Evolutionary conservation across 2,888 invertebrate species (phyloP).

Genomic region (Coecobrya sp.): DNA sequence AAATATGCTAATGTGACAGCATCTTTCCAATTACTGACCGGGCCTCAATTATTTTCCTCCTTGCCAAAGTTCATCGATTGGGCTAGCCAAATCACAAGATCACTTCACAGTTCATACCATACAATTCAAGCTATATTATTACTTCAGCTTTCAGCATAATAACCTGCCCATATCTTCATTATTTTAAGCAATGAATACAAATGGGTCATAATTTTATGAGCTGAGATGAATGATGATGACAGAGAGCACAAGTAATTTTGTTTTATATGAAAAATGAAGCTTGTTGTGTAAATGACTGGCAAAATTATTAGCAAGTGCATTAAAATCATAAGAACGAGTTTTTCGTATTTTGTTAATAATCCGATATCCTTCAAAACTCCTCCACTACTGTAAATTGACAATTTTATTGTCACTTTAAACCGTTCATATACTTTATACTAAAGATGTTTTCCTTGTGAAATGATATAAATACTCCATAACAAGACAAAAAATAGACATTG

Average conservation of each 20-base stretch:
- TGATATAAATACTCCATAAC: too few species aligned
- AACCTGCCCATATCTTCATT: neutral
- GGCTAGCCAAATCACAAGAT: conserved; percentile 10
- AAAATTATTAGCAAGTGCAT: neutral
- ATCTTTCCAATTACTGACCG: conserved; percentile 15
- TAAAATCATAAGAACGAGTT: too few species aligned
- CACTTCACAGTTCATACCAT: neutral
- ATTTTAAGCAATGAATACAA: conserved; percentile 67
- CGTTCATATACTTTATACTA: too few species aligned
- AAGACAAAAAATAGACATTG: too few species aligned
- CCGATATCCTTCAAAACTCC: too few species aligned
- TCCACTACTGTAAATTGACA: too few species aligned
- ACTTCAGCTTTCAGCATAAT: conserved; percentile 12
- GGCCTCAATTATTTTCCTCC: conserved; percentile 4
- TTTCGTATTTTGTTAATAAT: too few species aligned
- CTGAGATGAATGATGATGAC: conserved; percentile 29
- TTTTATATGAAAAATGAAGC: neutral
- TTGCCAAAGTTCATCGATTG: neutral
- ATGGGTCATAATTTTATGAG: conserved; percentile 59
- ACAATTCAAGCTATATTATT: neutral
- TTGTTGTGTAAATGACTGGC: neutral
- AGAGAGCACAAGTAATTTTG: neutral
- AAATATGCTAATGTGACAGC: conserved; percentile 23
- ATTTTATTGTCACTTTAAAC: too few species aligned
- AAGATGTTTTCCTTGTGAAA: too few species aligned